A percentile compares a stretch with the other conserved stretches of the same genome.
Evolutionary conservation across 2,888 invertebrate species (phyloP).

Genomic region (Polietes domitor): DNA sequence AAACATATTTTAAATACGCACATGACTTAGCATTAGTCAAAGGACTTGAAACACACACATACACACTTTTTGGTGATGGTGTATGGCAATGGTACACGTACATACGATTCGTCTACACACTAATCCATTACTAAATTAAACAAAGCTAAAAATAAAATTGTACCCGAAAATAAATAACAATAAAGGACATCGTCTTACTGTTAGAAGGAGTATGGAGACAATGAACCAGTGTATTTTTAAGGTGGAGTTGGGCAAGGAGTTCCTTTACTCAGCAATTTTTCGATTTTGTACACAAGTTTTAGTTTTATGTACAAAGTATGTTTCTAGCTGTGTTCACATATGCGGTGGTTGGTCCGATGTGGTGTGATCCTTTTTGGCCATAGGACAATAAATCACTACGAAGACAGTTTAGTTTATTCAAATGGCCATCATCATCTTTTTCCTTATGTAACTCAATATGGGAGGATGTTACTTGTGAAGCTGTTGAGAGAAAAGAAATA

Average conservation of each 20-base stretch:
- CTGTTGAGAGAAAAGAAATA: neutral
- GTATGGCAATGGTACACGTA: conserved; percentile 11
- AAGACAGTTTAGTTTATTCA: conserved; percentile 60
- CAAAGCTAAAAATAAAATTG: conserved; percentile 75
- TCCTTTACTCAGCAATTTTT: neutral
- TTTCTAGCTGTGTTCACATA: conserved; percentile 30
- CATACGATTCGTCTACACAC: conserved; percentile 58
- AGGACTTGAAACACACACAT: conserved; percentile 23
- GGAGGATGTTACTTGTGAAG: conserved; percentile 2
- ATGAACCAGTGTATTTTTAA: too few species aligned
- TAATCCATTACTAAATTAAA: conserved; percentile 80
- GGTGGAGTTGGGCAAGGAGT: neutral
- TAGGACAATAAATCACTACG: conserved; percentile 64
- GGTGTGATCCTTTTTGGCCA: conserved; percentile 13
- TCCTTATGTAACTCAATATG: neutral
- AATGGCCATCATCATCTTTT: conserved; percentile 50
- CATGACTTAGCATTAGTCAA: conserved; percentile 75
- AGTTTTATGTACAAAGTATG: conserved; percentile 33
- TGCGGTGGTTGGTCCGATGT: neutral
- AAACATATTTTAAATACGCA: conserved; percentile 52
- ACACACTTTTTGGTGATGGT: neutral
- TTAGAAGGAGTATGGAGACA: neutral
- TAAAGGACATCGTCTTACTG: conserved; percentile 40
- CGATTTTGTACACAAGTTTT: neutral
- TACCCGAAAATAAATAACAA: conserved; percentile 71